A percentile compares a stretch with the other conserved stretches of the same genome.
These are phyloP conservation scores for Allenopithecus nigroviridis DNA, from an alignment of 2,797 vertebrate species.

Conservation along the genomic window DNA sequence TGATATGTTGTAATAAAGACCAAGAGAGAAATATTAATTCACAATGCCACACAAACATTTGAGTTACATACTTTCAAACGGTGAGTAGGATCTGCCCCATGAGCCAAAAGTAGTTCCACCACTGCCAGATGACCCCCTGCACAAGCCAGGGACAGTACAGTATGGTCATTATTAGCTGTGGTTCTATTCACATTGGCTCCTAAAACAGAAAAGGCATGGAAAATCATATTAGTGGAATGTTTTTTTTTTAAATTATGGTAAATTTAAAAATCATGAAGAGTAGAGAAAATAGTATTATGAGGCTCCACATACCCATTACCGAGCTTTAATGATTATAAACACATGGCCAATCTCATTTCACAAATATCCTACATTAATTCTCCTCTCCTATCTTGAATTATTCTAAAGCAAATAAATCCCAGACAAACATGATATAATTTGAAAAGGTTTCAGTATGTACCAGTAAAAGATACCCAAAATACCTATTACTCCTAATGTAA, in stretches of 20 bases:
- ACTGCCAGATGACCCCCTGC: constrained; percentile 89
- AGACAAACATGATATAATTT: constrained; percentile 9
- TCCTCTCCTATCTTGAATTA: constrained; percentile 9
- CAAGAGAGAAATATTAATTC: constrained; percentile 11
- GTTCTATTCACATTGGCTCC: constrained; percentile 90
- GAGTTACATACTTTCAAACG: constrained; percentile 86
- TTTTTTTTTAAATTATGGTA: constrained; percentile 8
- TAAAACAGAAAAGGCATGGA: constrained; percentile 45
- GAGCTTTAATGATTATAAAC: constrained; percentile 19
- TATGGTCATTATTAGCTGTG: constrained; percentile 89
- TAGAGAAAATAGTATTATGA: not conserved
- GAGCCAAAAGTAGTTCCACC: constrained; percentile 88
- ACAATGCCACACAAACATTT: not conserved
- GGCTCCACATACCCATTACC: not conserved
- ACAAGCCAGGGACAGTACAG: constrained; percentile 88
- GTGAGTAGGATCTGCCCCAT: constrained; percentile 89
- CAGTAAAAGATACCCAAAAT: constrained; percentile 1
- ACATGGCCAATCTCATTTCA: not conserved
- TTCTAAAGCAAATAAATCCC: constrained; percentile 52
- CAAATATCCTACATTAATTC: not conserved
- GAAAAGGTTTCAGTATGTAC: constrained; percentile 5
- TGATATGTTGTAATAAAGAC: not conserved
- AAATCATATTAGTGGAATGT: not conserved
- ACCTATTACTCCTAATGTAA: not conserved
- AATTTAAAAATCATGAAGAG: constrained; percentile 37